Evolutionary conservation across 2,888 invertebrate species (phyloP).

Genomic region (Catocala nupta): DNA sequence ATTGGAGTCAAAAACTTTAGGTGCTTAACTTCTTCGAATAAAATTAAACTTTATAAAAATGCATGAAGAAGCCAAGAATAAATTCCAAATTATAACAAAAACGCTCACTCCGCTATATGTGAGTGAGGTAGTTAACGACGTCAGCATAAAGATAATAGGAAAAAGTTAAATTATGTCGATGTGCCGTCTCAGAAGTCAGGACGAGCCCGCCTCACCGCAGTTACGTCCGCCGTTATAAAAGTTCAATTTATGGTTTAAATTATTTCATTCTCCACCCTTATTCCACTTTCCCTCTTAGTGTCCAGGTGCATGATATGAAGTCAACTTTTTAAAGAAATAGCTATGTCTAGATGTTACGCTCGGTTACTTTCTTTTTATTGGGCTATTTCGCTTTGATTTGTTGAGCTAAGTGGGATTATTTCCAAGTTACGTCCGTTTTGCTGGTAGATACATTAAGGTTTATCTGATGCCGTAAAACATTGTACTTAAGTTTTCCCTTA

Average conservation of each 20-base stretch:
- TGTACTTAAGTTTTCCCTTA: not conserved
- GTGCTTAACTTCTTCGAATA: slow-evolving; percentile 34
- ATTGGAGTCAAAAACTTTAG: slow-evolving; percentile 47
- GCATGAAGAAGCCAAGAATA: slow-evolving; percentile 42
- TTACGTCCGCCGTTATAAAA: slow-evolving; percentile 78
- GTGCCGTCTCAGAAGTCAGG: slow-evolving; percentile 67
- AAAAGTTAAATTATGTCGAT: slow-evolving; percentile 87
- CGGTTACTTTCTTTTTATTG: slow-evolving; percentile 70
- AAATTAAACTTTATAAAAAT: slow-evolving; percentile 53
- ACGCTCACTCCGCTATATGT: slow-evolving; percentile 74
- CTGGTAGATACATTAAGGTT: slow-evolving; percentile 6
- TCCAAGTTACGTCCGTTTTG: slow-evolving; percentile 38
- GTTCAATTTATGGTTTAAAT: slow-evolving; percentile 84
- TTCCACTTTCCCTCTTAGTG: slow-evolving; percentile 72
- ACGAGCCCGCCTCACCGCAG: slow-evolving; percentile 52
- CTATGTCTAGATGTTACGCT: slow-evolving; percentile 64
- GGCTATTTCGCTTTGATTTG: slow-evolving; percentile 72
- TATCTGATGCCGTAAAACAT: slow-evolving; percentile 8
- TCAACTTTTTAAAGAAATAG: slow-evolving; percentile 69
- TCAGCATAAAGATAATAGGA: slow-evolving; percentile 87
- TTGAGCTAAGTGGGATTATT: slow-evolving; percentile 57
- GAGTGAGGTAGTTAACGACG: slow-evolving; percentile 76
- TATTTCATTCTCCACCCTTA: slow-evolving; percentile 81
- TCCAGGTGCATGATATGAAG: slow-evolving; percentile 82
- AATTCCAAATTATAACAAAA: slow-evolving; percentile 69